Evolutionary conservation across 2,113 vertebrate genomes (phyloP).

Genomic region (Sinocyclocheilus maitianheensis): DNA sequence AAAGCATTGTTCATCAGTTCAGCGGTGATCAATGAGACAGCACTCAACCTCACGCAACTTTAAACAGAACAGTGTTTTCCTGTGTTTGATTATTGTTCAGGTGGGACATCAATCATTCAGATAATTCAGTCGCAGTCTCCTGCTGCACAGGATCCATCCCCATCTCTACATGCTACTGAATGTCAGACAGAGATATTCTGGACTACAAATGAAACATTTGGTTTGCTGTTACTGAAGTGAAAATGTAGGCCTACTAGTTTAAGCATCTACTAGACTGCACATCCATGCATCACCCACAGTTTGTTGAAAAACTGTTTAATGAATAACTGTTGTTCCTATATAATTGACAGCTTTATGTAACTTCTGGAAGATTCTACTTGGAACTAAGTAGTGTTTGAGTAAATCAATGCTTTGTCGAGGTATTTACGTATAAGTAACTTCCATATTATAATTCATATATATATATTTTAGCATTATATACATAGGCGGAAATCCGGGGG

Average conservation of each 20-base stretch:
- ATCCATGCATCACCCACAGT: background rate
- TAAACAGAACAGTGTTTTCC: background rate
- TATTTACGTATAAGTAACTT: background rate
- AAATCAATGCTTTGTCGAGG: background rate
- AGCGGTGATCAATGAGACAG: background rate
- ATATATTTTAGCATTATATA: no score
- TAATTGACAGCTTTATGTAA: background rate
- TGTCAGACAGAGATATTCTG: background rate
- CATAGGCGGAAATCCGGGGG: no score
- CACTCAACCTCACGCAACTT: constrained; percentile 7
- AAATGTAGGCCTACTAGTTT: background rate
- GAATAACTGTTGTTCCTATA: background rate
- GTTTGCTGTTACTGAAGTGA: background rate
- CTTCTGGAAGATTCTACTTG: background rate
- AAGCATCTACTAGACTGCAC: background rate
- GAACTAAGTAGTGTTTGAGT: background rate
- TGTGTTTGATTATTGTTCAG: constrained; percentile 18
- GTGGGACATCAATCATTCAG: constrained; percentile 18
- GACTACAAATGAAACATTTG: constrained; percentile 9
- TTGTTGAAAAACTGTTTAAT: background rate
- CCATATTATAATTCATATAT: no score
- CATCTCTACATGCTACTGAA: background rate
- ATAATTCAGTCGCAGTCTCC: background rate
- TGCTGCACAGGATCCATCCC: background rate
- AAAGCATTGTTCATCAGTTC: constrained; percentile 30